Percentiles rank a stretch among this genome's conserved stretches.
phyloP scores from a whole-genome alignment of 2,888 invertebrate genomes.

The Aspidiotus destructor region DNA sequence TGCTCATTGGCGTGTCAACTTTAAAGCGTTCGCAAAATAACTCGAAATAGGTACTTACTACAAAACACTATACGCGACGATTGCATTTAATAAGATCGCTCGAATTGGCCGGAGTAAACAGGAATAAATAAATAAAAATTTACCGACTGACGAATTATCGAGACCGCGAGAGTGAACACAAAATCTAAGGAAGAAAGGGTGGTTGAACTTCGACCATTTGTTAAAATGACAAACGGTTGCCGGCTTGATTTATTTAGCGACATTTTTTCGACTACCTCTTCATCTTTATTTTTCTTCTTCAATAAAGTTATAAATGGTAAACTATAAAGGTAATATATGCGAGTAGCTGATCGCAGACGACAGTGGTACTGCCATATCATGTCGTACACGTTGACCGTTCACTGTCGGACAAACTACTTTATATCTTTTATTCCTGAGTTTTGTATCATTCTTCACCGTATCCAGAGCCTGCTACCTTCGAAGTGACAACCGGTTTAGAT shows the following conservation, averaged over 20 bases:
- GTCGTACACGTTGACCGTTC: conserved; percentile 30
- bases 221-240: conserved; percentile 29
- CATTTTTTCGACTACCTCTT: conserved; percentile 28
- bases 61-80: not conserved
- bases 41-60: no score
- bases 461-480: conserved; percentile 8
- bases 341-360: conserved; percentile 31
- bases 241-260: conserved; percentile 31
- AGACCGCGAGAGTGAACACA: conserved; percentile 1
- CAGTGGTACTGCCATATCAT: conserved; percentile 29
- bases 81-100: not conserved
- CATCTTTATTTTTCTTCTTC: conserved; percentile 18
- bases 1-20: no score
- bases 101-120: not conserved
- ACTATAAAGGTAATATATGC: conserved; percentile 32
- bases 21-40: no score
- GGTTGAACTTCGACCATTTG: conserved; percentile 21
- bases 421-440: not conserved
- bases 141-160: conserved; percentile 11
- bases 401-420: conserved; percentile 10
- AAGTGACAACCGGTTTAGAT: conserved; percentile 25
- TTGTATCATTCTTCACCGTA: not conserved
- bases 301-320: conserved; percentile 31
- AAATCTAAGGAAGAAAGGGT: conserved; percentile 4
- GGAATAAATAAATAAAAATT: no score